Evolutionary conservation across 2,888 invertebrate species (phyloP), one percentile per base, ranked within the genome.

Genomic region (Cerastis rubricosa): DNA sequence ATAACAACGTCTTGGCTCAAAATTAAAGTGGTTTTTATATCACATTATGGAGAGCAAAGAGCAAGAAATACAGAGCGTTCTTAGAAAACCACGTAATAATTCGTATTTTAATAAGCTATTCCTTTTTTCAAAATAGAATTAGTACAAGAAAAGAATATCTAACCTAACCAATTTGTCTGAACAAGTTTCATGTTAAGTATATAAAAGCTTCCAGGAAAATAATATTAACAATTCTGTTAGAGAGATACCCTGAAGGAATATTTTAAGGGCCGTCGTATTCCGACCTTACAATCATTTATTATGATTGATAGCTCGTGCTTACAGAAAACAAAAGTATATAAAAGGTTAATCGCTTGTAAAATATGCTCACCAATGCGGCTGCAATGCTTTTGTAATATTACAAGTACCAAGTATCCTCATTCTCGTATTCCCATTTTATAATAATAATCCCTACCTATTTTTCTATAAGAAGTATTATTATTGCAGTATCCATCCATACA

Each of bases 201-300:
- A n/a, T n/a, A n/a, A 43, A 64, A 64, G 69, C 17, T 76, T 81
- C 43, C 19, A 61, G 73, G 81, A 81, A 73, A 64, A 68, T 68
- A n/a, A 25, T 69, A 71, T 68, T 80, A 71, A 69, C 59, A 68
- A 81, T 82, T 83, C 65, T 76, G 29, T 85, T 54, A 51, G 64
- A 85, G n/a, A 70, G 65, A 72, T 67, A 78, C 61, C 78, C 83
- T 61, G 19, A 51, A 80, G 74, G 54, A 59, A 74, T 77, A 85
- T 85, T 82, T 82, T 74, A 85, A 85, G 85, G 78, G 77, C 70
- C 51, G 40, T 51, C 71, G 22, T 80, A 78, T 70, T 72, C 64
- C 61, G 74, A 73, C 70, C 35, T 54, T 71, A 74, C 77, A 76
- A 77, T 76, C 74, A 74, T 82, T 77, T 84, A 87, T 80, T 77